These are phyloP conservation scores for Eriocheir sinensis DNA, from an alignment of 1,140 invertebrate genomes.

Conservation along the genomic window DNA sequence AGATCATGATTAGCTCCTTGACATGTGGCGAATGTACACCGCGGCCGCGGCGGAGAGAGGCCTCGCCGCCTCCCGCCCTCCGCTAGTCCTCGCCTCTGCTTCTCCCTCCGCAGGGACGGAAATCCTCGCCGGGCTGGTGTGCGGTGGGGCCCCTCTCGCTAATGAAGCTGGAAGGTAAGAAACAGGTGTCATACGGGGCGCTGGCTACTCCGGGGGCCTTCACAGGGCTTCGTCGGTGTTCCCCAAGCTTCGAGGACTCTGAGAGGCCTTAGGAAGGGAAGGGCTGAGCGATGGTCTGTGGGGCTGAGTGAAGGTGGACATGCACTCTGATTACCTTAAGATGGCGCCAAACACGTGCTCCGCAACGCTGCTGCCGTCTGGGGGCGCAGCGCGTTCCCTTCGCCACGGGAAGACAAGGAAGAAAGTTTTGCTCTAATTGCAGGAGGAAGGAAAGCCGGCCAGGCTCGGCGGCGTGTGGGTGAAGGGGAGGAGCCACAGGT, in stretches of 20 bases:
- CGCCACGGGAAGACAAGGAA: background rate
- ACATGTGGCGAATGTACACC: conserved; percentile 76
- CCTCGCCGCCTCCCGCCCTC: background rate
- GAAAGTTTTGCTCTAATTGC: background rate
- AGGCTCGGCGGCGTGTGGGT: background rate
- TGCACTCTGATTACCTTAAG: conserved; percentile 66
- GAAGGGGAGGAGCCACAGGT: background rate
- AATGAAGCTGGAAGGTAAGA: conserved; percentile 73
- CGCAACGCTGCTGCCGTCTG: conserved; percentile 59
- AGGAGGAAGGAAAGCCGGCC: background rate
- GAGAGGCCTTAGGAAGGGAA: background rate
- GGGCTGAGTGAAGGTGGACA: background rate
- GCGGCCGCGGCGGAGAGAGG: background rate
- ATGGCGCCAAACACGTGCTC: conserved; percentile 73
- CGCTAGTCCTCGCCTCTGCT: background rate
- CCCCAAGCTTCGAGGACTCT: background rate
- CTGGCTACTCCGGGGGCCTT: conserved; percentile 58
- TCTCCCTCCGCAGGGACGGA: background rate
- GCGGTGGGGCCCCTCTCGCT: conserved; percentile 36
- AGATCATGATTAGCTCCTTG: conserved; percentile 72
- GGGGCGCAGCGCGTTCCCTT: conserved; percentile 2
- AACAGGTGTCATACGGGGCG: conserved; percentile 76
- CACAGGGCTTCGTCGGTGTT: conserved; percentile 55
- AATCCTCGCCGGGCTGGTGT: background rate
- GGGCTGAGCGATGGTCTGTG: conserved; percentile 43